phyloP scores from a whole-genome alignment of 2,797 vertebrate species.

The Sebastes alutus region DNA sequence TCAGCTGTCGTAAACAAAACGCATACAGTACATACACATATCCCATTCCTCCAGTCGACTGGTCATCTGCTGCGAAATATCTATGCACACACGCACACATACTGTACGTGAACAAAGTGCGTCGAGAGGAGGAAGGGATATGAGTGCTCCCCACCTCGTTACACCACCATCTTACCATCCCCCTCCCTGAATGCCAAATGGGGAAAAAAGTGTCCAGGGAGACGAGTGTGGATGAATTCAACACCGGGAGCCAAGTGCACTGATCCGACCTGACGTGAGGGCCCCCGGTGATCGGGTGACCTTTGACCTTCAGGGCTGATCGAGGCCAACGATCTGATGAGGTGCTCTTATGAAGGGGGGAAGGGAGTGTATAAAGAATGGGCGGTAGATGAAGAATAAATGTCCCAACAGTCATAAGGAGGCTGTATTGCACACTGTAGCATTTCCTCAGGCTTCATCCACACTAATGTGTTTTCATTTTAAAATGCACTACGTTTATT shows the following conservation, averaged over 20 bases:
- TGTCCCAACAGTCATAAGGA: not conserved
- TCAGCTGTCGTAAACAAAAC: conserved; percentile 38
- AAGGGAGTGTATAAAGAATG: not conserved
- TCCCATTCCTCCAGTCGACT: conserved; percentile 20
- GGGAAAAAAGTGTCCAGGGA: conserved; percentile 52
- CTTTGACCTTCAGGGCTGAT: conserved; percentile 66
- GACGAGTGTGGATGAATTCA: conserved; percentile 59
- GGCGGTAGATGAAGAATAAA: conserved; percentile 1
- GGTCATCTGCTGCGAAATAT: not conserved
- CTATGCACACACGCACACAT: not conserved
- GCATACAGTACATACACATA: not conserved
- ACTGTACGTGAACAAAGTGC: not conserved
- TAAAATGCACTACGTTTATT: not conserved
- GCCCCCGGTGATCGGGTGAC: conserved; percentile 54
- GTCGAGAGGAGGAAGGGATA: not conserved
- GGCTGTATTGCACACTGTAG: conserved; percentile 14
- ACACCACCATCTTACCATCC: conserved; percentile 13
- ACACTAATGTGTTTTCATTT: not conserved
- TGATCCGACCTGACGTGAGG: conserved; percentile 60
- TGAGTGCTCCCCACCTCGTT: conserved; percentile 5
- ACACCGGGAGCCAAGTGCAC: conserved; percentile 59
- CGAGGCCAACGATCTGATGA: conserved; percentile 74
- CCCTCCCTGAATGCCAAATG: conserved; percentile 49
- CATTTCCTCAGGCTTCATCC: conserved; percentile 10
- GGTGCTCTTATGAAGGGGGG: conserved; percentile 7